phyloP scores from a whole-genome alignment of 2,888 invertebrate species.

The Drosophila kambysellisi region DNA sequence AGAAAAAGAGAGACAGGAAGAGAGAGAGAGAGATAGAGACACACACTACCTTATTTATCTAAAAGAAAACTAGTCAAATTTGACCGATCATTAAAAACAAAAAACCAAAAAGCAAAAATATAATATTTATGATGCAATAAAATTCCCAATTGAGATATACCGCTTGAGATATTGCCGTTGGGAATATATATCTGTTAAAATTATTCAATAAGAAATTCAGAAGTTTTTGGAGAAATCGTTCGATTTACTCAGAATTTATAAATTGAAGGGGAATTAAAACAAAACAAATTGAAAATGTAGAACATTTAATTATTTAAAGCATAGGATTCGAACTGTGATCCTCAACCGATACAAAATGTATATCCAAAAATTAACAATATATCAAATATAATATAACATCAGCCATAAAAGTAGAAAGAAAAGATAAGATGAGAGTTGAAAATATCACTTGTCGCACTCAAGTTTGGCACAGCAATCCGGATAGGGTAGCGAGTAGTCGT shows the following conservation, averaged over 20 bases:
- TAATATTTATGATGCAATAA: background rate
- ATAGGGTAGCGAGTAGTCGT: constrained; percentile 65
- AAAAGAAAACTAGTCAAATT: background rate
- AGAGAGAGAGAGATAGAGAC: background rate
- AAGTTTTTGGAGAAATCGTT: too few relatives aligned
- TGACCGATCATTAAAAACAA: background rate
- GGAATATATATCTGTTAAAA: too few relatives aligned
- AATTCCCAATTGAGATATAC: background rate
- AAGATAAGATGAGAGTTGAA: background rate
- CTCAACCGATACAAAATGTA: background rate
- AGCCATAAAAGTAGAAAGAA: background rate
- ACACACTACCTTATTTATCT: background rate
- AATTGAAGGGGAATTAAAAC: background rate
- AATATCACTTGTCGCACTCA: constrained; percentile 33
- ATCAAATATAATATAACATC: background rate
- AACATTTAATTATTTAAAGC: background rate
- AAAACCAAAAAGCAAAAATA: background rate
- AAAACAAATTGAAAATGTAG: background rate
- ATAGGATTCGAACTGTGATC: background rate
- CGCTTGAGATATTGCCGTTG: background rate
- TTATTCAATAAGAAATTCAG: too few relatives aligned
- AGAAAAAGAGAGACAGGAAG: background rate
- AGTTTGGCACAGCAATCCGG: constrained; percentile 66
- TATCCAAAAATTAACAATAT: background rate
- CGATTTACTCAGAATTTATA: background rate